Conservation (phyloP, 2,113 vertebrate species). For the Oreocharis arfaki region DNA sequence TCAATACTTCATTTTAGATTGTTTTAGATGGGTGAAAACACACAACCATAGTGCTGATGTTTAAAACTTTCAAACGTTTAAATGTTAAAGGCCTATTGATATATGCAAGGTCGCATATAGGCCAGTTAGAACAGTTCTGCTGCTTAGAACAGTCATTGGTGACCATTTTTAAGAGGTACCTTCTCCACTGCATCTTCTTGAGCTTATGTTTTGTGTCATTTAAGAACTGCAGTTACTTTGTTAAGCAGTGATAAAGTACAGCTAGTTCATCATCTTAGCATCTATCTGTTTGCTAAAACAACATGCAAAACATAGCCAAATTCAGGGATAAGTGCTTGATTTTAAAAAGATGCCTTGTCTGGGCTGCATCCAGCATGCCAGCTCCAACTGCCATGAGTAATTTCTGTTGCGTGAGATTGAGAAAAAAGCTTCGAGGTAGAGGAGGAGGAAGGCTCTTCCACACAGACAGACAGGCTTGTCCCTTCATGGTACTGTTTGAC, state of each 20-base stretch:
- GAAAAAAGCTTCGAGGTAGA: not conserved
- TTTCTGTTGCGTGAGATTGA: not conserved
- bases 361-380: not conserved
- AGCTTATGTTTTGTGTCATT: not conserved
- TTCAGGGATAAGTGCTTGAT: not conserved
- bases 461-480: not conserved
- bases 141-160: not conserved
- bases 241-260: not conserved
- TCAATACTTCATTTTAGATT: not conserved
- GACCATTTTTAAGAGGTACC: not conserved
- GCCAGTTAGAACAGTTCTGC: not conserved
- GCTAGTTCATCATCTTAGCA: not conserved
- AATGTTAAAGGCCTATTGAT: not conserved
- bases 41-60: not conserved
- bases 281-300: not conserved
- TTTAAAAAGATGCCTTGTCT: not conserved
- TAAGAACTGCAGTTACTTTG: not conserved
- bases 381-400: not conserved
- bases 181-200: not conserved
- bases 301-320: not conserved
- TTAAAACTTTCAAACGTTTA: not conserved
- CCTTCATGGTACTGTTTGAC: fast-evolving
- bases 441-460: not conserved
- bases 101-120: not conserved
- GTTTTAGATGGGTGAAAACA: not conserved